Conservation (phyloP, 2,888 invertebrate genomes). For the Melieria picta region DNA sequence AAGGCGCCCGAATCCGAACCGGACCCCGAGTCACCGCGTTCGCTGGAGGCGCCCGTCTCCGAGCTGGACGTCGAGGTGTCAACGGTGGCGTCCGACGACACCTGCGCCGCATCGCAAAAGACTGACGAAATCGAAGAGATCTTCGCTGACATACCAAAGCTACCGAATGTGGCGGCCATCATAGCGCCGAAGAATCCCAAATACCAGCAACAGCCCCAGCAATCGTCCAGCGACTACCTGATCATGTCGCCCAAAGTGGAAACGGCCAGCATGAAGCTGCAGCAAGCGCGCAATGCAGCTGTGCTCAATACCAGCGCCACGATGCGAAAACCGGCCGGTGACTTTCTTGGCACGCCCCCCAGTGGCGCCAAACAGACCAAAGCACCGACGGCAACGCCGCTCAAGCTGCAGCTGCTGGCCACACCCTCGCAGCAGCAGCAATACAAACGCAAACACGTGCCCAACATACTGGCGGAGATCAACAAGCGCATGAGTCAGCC, state of each 20-base stretch:
- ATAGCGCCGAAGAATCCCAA: conserved; percentile 71
- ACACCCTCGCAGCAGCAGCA: conserved; percentile 46
- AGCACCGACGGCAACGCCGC: conserved; percentile 36
- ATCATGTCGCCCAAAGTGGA: conserved; percentile 45
- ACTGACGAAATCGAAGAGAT: conserved; percentile 65
- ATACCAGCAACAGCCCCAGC: conserved; percentile 31
- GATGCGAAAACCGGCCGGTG: conserved; percentile 21
- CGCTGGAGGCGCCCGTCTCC: conserved; percentile 39
- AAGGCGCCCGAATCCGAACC: conserved; percentile 53
- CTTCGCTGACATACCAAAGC: conserved; percentile 74
- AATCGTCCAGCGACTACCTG: conserved; percentile 40
- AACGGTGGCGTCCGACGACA: conserved; percentile 45
- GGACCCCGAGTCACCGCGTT: conserved; percentile 38
- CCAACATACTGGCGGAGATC: conserved; percentile 62
- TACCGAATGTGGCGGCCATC: conserved; percentile 80
- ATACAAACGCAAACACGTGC: conserved; percentile 61
- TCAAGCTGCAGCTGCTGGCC: conserved; percentile 47
- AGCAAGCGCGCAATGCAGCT: conserved; percentile 31
- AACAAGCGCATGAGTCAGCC: conserved; percentile 60
- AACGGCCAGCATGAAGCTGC: conserved; percentile 32
- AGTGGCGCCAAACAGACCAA: conserved; percentile 28
- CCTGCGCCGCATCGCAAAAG: conserved; percentile 55
- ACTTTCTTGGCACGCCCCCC: conserved; percentile 33
- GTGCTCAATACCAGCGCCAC: conserved; percentile 35
- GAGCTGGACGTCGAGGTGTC: conserved; percentile 46